These are phyloP conservation scores for Philantomba maxwellii DNA, from an alignment of 2,113 vertebrate genomes.

Conservation along the genomic window DNA sequence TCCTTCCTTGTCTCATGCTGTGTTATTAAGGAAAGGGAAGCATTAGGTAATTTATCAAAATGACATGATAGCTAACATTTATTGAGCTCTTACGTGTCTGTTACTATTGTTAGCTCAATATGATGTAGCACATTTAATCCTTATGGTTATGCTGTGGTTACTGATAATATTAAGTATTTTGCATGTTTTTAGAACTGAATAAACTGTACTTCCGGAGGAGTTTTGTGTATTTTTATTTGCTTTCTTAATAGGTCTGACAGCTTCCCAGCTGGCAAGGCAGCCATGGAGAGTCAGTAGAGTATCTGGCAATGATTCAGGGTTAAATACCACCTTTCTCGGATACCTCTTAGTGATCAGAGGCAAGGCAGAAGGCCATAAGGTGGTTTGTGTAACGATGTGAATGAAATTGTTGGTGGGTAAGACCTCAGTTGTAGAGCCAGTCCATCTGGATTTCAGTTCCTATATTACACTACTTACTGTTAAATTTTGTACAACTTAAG, in stretches of 20 bases:
- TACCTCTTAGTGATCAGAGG: not conserved
- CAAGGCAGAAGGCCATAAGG: not conserved
- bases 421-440: not conserved
- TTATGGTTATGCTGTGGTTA: not conserved
- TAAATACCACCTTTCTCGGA: not conserved
- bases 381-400: not conserved
- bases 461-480: not conserved
- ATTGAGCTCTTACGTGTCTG: not conserved
- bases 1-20: conserved; percentile 13
- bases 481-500: not conserved
- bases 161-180: not conserved
- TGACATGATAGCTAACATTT: not conserved
- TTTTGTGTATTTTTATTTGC: not conserved
- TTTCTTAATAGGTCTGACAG: not conserved
- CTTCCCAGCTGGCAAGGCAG: not conserved
- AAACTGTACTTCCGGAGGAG: not conserved
- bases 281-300: not conserved
- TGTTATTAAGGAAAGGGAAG: not conserved
- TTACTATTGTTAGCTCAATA: not conserved
- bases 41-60: not conserved
- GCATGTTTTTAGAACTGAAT: not conserved
- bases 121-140: not conserved
- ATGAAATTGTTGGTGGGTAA: not conserved
- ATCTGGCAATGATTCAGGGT: not conserved
- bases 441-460: conserved; percentile 1